Evolutionary conservation across 2,888 invertebrate genomes (phyloP), one percentile per base, ranked within the genome.

Genomic region (Campopleginae sp.): DNA sequence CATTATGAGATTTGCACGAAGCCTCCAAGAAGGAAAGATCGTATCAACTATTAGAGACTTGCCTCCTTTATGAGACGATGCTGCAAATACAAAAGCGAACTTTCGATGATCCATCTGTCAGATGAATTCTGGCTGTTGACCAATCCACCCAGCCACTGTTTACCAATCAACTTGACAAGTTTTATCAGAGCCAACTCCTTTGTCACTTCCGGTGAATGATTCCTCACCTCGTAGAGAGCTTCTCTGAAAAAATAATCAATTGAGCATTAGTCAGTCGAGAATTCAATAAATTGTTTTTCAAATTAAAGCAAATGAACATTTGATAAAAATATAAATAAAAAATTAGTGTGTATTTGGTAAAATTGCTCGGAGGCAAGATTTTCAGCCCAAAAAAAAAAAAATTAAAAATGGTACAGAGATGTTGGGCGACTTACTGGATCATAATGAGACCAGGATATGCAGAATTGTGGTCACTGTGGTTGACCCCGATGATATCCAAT

Each of bases 21-120:
- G n/a, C 19, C 17, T 12, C 12, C 6, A 8, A 12, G 31, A 58
- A 12, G 42, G 70, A 27, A 19, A 63, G 70, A 46, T 61, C 5
- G 19, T n/a, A 0, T 12, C 17, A 23, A 7, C 4, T 42, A 80
- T 68, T n/a, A 6, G 1, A 27, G 5, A 58, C 91, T 87, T 93
- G 91, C 86, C 93, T 94, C 88, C 77, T 87, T 72, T 6, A 89
- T 72, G 5, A 93, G 75, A 2, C 91, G 88, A 86, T 95, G 94
- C 87, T 95, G 94, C 27, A 95, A 92, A 89, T 94, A 95, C 42
- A 94, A 91, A 44, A 95, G 94, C 72, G 95, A 95, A 10, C 95
- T 95, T 88, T 94, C 93, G 71, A 93, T 88, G 23, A 94, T 89
- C 94, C 94, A 94, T 31, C 90, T 87, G 80, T 93, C 92, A 10